Base-by-base conservation (phyloP, 2,888 invertebrate genomes). In the Drosophila mulleri region DNA sequence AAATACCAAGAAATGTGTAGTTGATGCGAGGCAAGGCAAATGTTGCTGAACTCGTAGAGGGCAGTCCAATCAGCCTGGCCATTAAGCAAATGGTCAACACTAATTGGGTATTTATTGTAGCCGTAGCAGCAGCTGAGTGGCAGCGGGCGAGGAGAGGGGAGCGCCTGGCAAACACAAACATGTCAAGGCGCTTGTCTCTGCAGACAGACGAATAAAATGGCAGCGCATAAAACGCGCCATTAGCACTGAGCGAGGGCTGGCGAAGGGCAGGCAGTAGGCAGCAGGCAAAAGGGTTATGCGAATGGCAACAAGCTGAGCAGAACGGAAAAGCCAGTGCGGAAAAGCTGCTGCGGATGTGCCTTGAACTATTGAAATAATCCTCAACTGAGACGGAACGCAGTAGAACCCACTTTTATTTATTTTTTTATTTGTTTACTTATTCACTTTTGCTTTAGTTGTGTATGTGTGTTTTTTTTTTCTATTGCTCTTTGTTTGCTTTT, bases 291-390 rank as follows among this genome's bases (percentile, higher is more conserved):
- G 73, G 56, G 47, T 54, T 52, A 62, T 44, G 37, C n/a, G 53
- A 37, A 44, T 47, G 29, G n/a, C 35, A 67, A 7, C 45, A 60
- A 45, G 29, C 72, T 72, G 62, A 35, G 41, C 58, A 59, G 60
- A 70, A 48, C 58, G 60, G 75, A 67, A 70, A 57, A 67, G 50
- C 41, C 67, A 62, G 58, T 59, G 72, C 88, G 84, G 84, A 84
- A 88, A 86, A 86, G 88, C 84, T 86, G 88, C 86, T 86, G 63
- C 86, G 84, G 84, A 84, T 84, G 83, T 88, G 77, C 86, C 86
- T 54, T 63, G 63, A 72, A 86, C 88, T 88, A 83, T 88, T 84
- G 82, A 75, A 88, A 81, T 88, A 88, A 88, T 83, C 83, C 83
- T 62, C 52, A 57, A 69, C 70, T 67, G 69, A 71, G 67, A 68